Evolutionary conservation across 1,140 invertebrate genomes (phyloP), one percentile per base, ranked within the genome.

Genomic region (Meloidogyne floridensis): DNA sequence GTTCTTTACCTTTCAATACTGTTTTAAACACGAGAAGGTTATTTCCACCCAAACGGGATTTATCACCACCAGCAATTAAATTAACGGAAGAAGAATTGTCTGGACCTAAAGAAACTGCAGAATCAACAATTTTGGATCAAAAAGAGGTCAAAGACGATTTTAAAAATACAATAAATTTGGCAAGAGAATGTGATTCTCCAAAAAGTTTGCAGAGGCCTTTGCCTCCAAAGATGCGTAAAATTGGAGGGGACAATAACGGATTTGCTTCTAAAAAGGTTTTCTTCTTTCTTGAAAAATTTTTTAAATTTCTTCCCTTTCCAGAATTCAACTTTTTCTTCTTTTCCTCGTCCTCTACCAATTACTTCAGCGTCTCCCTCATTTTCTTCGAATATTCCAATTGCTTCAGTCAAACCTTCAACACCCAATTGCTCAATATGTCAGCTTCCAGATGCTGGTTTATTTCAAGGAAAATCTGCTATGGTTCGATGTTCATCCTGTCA

Each of bases 21-120:
- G 81, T 87, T n/a, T 3, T 86, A n/a, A 79, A 87, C 43, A 87
- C 54, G n/a, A 72, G 77, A 15, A 42, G 81, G 7, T 51, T 86
- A 11, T 87, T 86, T 71, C 72, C 76, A 5, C 86, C 86, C 6
- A 75, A 77, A 54, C 79, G 86, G 47, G 85, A 80, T 43, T 13
- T 20, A 18, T 86, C 85, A 11, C 85, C 85, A 2, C 75, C 77
- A 10, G 42, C 83, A 11, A 77, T 86, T 82, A 53, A 56, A 70
- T 73, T 86, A 10, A 75, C 85, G 4, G 85, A 86, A 15, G 70
- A 83, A 73, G 86, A 86, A 75, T 76, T 86, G 53, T 47, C 42
- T 15, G 20, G 65, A 32, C 47, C 65, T 13, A 51, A 47, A 74
- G 53, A 54, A 54, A 0, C 59, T 6, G 5, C 15, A 65, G 5